Evolutionary conservation across 2,113 vertebrate genomes (phyloP).

Genomic region (Gulo gulo): DNA sequence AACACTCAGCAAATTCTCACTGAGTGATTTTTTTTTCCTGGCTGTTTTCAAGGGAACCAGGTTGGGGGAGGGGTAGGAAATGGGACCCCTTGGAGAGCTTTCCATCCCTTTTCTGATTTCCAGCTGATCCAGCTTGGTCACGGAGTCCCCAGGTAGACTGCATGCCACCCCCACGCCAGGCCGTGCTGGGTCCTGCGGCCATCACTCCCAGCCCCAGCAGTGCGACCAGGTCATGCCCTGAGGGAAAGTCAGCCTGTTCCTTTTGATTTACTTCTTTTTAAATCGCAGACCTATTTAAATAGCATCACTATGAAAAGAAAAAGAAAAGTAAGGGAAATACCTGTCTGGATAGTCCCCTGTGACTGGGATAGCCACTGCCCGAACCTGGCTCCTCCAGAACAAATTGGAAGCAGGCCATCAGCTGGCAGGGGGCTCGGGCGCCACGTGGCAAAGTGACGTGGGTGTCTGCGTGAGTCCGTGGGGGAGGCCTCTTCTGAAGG

Average conservation of each 20-base stretch:
- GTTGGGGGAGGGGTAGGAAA: neutral
- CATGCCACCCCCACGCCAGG: neutral
- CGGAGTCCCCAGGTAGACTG: neutral
- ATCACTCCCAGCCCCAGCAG: neutral
- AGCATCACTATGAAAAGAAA: neutral
- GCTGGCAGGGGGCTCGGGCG: neutral
- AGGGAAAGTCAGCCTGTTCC: neutral
- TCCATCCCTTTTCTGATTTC: neutral
- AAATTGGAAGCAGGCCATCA: neutral
- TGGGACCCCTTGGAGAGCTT: neutral
- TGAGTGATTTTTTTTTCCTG: slow-evolving; percentile 16
- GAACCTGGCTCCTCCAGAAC: neutral
- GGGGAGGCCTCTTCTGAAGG: neutral
- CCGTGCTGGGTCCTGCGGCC: rapidly evolving
- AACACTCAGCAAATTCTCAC: neutral
- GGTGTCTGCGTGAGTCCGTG: neutral
- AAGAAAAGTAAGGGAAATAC: slow-evolving; percentile 16
- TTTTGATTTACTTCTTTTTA: neutral
- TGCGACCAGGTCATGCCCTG: neutral
- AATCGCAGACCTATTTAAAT: neutral
- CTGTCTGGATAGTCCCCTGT: neutral
- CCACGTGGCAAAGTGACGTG: neutral
- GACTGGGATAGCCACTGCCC: neutral
- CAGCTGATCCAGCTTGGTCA: no score
- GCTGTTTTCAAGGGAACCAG: neutral